Base-by-base conservation (phyloP, 2,888 invertebrate species). In the Coleophora deauratella region DNA sequence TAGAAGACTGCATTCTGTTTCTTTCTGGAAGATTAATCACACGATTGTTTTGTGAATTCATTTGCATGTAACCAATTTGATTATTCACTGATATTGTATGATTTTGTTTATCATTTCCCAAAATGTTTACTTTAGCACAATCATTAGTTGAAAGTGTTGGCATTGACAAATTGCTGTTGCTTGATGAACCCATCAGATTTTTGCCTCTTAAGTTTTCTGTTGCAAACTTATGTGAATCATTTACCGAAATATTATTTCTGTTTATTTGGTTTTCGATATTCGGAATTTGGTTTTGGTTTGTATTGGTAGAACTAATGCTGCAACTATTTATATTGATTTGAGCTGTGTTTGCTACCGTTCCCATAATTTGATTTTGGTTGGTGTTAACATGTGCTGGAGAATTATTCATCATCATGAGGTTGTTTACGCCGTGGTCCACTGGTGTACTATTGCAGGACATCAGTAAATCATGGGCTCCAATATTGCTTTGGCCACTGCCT, bases 21-120 rank as follows among this genome's bases (percentile, higher is more conserved):
- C 85, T 70, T 49, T 86, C 86, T 40, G 85, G 81, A 42, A 86
- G 65, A 55, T 82, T 85, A 14, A 86, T 84, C 7, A 84, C 72
- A 57, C 86, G 72, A 47, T 74, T 82, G 51, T 74, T 82, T 49
- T 75, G 79, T 6, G 76, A 53, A 57, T 81, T 85, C 78, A 86
- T 79, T 57, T 82, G 79, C 69, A 86, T 75, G 44, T 75, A 86
- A 41, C 80, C 77, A 45, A 85, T 70, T 63, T 81, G 86, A 54
- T 77, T 86, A 52, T 62, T 81, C 4, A 82, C 76, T 15, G 84
- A 71, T 53, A 86, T 79, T 1, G 67, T 65, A 47, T 82, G 82
- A 47, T 70, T 81, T 52, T 69, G 75, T 47, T 85, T 85, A 33
- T 85, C 84, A 54, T 70, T 79, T 12, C 54, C 60, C 3, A 66